A percentile compares a stretch with the other conserved stretches of the same genome.
Conservation (phyloP, 2,797 vertebrate species). For the Ispidina lecontei region DNA sequence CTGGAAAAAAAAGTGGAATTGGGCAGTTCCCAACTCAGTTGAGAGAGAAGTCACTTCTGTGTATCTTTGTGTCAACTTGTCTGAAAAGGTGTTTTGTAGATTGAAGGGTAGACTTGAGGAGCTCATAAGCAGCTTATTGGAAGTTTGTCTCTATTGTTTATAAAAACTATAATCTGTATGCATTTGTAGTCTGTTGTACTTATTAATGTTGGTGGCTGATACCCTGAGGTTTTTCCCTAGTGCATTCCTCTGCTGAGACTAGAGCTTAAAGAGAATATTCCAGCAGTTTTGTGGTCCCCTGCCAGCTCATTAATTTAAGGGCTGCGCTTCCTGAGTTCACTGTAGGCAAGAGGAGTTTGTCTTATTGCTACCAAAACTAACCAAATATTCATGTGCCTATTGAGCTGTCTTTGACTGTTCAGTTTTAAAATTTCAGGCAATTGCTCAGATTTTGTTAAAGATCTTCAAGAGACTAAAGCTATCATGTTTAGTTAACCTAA, state of each 20-base stretch:
- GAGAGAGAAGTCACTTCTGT: not conserved
- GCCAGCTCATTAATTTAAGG: conserved; percentile 20
- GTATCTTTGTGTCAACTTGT: not conserved
- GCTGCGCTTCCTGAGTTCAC: not conserved
- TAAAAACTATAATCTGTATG: not conserved
- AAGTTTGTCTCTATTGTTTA: not conserved
- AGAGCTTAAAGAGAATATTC: conserved; percentile 32
- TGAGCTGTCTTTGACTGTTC: not conserved
- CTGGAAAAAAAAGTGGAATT: not conserved
- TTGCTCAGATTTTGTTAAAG: not conserved
- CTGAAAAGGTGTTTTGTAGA: not conserved
- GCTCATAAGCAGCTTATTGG: not conserved
- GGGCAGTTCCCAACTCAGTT: not conserved
- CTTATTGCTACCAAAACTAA: not conserved
- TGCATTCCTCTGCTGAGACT: conserved; percentile 5
- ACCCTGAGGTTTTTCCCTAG: not conserved
- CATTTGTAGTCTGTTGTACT: not conserved
- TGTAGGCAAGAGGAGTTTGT: not conserved
- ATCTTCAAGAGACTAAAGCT: not conserved
- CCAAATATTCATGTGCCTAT: not conserved
- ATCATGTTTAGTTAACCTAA: not conserved
- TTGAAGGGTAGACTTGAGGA: not conserved
- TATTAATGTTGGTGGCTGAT: conserved; percentile 9
- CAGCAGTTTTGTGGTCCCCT: conserved; percentile 11
- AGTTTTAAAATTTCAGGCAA: not conserved